A percentile compares a stretch with the other conserved stretches of the same genome.
Evolutionary conservation across 2,113 vertebrate species (phyloP).

Genomic region (Rhinichthys klamathensis): DNA sequence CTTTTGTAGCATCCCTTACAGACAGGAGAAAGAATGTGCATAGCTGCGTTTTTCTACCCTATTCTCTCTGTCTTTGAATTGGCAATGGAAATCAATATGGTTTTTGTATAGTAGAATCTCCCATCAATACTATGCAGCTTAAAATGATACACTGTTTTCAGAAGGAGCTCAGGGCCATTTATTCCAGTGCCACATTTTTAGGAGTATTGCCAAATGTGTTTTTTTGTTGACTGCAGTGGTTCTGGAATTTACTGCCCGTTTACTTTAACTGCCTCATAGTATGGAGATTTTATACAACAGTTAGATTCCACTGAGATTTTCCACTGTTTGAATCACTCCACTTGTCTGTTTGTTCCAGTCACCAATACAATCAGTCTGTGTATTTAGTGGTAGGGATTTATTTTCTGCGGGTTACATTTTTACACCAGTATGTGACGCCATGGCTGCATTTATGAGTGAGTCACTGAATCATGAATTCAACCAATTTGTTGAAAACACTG

Average conservation of each 20-base stretch:
- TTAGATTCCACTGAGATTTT: neutral
- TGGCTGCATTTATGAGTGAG: neutral
- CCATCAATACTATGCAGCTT: constrained; percentile 27
- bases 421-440: neutral
- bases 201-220: neutral
- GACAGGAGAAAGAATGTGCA: constrained; percentile 38
- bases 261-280: neutral
- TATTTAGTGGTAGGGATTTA: neutral
- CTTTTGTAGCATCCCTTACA: constrained; percentile 5
- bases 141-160: constrained; percentile 15
- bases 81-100: constrained; percentile 48
- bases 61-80: constrained; percentile 16
- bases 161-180: constrained; percentile 26
- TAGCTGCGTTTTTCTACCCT: constrained; percentile 33
- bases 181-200: constrained; percentile 23
- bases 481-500: neutral
- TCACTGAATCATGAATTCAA: neutral
- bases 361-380: neutral
- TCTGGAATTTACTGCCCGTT: constrained; percentile 13
- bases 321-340: neutral
- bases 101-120: constrained; percentile 35
- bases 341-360: neutral
- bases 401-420: neutral
- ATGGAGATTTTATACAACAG: neutral
- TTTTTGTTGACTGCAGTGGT: neutral